A percentile compares a stretch with the other conserved stretches of the same genome.
These are phyloP conservation scores for Oceanites oceanicus DNA, from an alignment of 2,113 vertebrate species.

Conservation along the genomic window DNA sequence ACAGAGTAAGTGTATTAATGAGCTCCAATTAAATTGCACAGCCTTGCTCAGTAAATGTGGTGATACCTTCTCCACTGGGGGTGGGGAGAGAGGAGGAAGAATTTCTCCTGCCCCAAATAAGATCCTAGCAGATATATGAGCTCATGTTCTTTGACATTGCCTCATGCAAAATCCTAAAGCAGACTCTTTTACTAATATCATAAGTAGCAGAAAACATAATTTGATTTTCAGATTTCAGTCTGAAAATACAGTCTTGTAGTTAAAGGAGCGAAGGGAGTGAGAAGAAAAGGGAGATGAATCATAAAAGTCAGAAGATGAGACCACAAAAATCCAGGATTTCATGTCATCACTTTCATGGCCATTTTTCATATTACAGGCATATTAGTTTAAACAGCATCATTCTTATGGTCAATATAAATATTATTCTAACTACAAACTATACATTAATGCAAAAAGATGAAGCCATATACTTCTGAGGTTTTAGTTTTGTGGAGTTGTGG, in stretches of 20 bases:
- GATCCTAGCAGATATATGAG: background rate
- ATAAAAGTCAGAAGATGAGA: background rate
- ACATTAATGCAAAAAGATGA: background rate
- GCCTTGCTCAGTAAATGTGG: background rate
- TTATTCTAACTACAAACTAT: background rate
- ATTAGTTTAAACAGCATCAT: background rate
- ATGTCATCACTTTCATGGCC: background rate
- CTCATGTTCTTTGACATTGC: background rate
- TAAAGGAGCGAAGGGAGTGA: accelerated
- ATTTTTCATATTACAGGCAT: background rate
- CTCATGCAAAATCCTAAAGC: background rate
- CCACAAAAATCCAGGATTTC: background rate
- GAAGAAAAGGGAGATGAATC: background rate
- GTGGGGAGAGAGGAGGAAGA: background rate
- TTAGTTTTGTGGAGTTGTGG: background rate
- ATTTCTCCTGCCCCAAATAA: background rate
- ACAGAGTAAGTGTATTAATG: background rate
- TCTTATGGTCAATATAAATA: background rate
- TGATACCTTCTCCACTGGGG: background rate
- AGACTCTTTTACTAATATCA: background rate
- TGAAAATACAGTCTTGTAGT: background rate
- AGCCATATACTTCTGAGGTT: background rate
- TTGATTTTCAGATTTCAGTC: background rate
- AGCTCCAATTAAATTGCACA: background rate
- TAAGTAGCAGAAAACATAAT: background rate